Conservation (phyloP, 2,113 vertebrate genomes). For the Rhea americana region DNA sequence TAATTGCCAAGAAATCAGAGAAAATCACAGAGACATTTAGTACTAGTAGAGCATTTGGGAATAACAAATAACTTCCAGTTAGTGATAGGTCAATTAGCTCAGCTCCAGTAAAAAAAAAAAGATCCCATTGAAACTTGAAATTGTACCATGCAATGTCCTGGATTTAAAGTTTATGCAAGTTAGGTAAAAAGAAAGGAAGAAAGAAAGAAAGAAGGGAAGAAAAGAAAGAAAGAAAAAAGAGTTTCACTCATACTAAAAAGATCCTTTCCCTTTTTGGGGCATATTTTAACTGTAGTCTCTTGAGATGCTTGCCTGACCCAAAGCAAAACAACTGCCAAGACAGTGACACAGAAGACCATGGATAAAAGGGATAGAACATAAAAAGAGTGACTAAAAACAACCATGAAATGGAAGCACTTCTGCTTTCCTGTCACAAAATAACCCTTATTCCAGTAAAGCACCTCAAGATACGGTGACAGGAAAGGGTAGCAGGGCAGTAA, state of each 20-base stretch:
- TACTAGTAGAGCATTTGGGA: neutral
- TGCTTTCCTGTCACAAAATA: conserved; percentile 50
- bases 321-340: conserved; percentile 58
- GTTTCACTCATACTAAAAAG: neutral
- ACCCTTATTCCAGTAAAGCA: conserved; percentile 29
- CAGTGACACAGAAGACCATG: conserved; percentile 44
- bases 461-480: conserved; percentile 35
- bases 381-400: conserved; percentile 64
- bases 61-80: neutral
- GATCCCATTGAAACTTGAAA: neutral
- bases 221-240: neutral
- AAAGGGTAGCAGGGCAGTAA: conserved; percentile 3
- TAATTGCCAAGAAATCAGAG: neutral
- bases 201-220: too few species aligned
- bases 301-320: conserved; percentile 30
- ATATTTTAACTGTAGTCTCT: conserved; percentile 23
- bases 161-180: neutral
- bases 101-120: neutral
- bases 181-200: neutral
- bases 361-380: conserved; percentile 62
- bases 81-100: neutral
- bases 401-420: conserved; percentile 56
- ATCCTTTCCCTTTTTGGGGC: neutral
- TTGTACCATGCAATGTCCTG: neutral
- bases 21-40: neutral